These are phyloP conservation scores for Chrysina gloriosa DNA, from an alignment of 2,888 invertebrate species.

Conservation along the genomic window DNA sequence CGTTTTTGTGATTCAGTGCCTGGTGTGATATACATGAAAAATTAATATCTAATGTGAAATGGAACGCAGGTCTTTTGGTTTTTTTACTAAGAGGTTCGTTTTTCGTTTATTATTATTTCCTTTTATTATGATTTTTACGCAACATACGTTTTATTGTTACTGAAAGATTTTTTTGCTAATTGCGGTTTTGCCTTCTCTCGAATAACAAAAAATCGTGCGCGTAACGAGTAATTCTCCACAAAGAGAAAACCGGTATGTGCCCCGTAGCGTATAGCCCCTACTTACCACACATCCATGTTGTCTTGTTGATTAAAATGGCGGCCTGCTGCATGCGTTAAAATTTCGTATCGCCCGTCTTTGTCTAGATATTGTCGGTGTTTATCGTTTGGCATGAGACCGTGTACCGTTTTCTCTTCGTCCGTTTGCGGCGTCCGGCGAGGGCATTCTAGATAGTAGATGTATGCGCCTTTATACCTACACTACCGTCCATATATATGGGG, in stretches of 20 bases:
- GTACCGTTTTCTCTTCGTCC: conserved; percentile 23
- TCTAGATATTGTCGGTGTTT: conserved; percentile 24
- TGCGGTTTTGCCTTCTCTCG: conserved; percentile 10
- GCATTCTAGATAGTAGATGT: too few species aligned
- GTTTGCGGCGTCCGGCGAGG: neutral
- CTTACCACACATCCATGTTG: conserved; percentile 38
- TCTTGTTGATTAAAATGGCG: conserved; percentile 42
- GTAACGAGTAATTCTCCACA: conserved; percentile 26
- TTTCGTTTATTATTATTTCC: conserved; percentile 68
- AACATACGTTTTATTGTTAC: conserved; percentile 53
- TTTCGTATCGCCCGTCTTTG: conserved; percentile 40
- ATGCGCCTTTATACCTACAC: too few species aligned
- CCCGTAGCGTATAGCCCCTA: conserved; percentile 34
- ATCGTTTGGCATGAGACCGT: conserved; percentile 30
- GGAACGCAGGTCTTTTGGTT: conserved; percentile 84
- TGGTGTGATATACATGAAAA: conserved; percentile 11
- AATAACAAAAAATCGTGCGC: neutral
- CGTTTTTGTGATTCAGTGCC: conserved; percentile 15
- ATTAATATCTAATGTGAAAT: conserved; percentile 70
- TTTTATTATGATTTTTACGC: conserved; percentile 65
- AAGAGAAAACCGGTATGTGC: conserved; percentile 35
- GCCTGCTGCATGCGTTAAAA: conserved; percentile 39
- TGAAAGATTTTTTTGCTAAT: neutral
- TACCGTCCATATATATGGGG: too few species aligned
- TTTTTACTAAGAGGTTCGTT: conserved; percentile 85